Percentiles rank a stretch among this genome's conserved stretches.
Conservation (phyloP, 1,140 invertebrate species). For the Bombus superbus region DNA sequence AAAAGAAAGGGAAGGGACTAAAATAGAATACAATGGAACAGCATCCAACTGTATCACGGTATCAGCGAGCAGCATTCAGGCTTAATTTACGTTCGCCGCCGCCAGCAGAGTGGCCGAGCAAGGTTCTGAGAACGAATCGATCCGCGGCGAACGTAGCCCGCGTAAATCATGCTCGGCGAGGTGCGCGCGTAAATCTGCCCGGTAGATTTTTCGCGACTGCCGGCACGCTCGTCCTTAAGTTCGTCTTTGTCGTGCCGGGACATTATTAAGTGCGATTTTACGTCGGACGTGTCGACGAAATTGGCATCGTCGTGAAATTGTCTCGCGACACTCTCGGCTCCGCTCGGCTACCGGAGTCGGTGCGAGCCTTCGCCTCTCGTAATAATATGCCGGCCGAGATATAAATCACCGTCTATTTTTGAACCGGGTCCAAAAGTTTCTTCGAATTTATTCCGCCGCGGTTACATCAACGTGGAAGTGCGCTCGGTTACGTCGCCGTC, state of each 20-base stretch:
- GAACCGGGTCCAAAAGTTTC: conserved; percentile 65
- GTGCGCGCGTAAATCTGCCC: conserved; percentile 49
- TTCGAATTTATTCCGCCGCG: conserved; percentile 64
- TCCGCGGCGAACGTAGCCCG: conserved; percentile 26
- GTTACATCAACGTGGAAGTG: conserved; percentile 62
- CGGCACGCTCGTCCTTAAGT: conserved; percentile 38
- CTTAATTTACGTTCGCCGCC: not conserved
- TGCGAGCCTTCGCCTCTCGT: conserved; percentile 28
- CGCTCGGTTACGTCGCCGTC: conserved; percentile 3
- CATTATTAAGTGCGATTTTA: conserved; percentile 58
- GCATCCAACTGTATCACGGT: not conserved
- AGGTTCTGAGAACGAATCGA: conserved; percentile 45
- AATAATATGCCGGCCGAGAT: conserved; percentile 58
- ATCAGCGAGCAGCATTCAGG: no score
- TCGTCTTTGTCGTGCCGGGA: conserved; percentile 52
- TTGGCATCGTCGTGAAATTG: conserved; percentile 63
- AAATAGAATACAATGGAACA: not conserved
- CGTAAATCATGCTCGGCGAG: conserved; percentile 53
- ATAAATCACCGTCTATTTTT: conserved; percentile 70
- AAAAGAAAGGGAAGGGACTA: not conserved
- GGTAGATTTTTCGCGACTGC: conserved; percentile 48
- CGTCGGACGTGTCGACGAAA: conserved; percentile 42
- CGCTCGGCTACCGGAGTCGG: not conserved
- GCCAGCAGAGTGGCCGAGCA: no score
- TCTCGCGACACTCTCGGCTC: conserved; percentile 44